Percentiles rank a stretch among this genome's conserved stretches.
These are phyloP conservation scores for Semotilus atromaculatus DNA, from an alignment of 2,797 vertebrate species.

Conservation along the genomic window DNA sequence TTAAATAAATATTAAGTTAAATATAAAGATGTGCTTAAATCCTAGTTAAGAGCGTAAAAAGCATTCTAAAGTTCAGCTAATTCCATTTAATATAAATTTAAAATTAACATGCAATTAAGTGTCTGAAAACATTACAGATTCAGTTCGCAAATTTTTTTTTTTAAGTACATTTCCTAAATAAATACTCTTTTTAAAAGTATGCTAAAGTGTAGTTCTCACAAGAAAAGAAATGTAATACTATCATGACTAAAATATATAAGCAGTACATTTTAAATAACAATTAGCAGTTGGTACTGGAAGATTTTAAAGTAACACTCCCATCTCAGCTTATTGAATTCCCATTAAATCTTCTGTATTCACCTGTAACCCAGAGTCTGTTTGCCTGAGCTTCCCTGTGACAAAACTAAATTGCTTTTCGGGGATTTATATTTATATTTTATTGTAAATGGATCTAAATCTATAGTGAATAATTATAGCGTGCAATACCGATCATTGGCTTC, in stretches of 20 bases:
- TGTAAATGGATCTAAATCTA: constrained; percentile 2
- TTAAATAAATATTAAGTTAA: not conserved
- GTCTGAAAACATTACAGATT: not conserved
- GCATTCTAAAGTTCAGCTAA: not conserved
- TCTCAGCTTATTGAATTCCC: not conserved
- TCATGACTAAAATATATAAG: not conserved
- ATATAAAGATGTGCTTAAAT: not conserved
- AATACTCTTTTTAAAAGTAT: not conserved
- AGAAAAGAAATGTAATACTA: not conserved
- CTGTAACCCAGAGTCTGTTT: not conserved
- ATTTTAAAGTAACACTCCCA: not conserved
- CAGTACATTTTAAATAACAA: not conserved
- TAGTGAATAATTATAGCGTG: not conserved
- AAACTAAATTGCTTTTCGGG: not conserved
- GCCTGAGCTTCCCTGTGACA: not conserved
- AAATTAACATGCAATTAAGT: not conserved
- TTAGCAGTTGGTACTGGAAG: not conserved
- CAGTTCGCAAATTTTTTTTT: not conserved
- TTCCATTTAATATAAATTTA: not conserved
- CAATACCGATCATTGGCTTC: not conserved
- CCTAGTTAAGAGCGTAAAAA: not conserved
- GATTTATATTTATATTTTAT: not conserved
- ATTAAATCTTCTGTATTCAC: not conserved
- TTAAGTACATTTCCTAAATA: not conserved
- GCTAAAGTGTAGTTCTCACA: not conserved